A percentile compares a stretch with the other conserved stretches of the same genome.
phyloP scores from a whole-genome alignment of 2,888 invertebrate species.

The Rhingia campestris region DNA sequence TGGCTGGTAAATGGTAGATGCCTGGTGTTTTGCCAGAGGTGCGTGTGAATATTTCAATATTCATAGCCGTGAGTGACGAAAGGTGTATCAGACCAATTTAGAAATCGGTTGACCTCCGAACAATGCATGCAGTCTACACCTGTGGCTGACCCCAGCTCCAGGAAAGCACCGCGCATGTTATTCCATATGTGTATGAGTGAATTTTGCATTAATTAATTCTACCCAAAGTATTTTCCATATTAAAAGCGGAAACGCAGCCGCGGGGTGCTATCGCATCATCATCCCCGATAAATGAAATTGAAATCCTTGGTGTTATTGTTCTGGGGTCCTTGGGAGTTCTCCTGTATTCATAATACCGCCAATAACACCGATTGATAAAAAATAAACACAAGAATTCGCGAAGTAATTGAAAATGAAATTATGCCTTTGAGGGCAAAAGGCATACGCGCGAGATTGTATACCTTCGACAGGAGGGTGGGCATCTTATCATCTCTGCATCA shows the following conservation, averaged over 20 bases:
- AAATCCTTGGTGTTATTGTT: conserved; percentile 25
- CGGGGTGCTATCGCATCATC: conserved; percentile 32
- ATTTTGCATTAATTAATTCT: conserved; percentile 58
- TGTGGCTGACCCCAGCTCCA: conserved; percentile 49
- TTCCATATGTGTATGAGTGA: conserved; percentile 40
- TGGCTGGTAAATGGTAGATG: neutral
- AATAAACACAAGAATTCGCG: conserved; percentile 44
- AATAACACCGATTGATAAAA: conserved; percentile 67
- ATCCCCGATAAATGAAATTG: conserved; percentile 45
- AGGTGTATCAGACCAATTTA: conserved; percentile 62
- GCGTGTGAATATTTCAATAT: conserved; percentile 69
- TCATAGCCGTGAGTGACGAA: conserved; percentile 65
- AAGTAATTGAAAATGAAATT: conserved; percentile 73
- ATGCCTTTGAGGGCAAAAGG: conserved; percentile 53
- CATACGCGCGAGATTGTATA: neutral
- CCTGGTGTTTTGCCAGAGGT: conserved; percentile 17
- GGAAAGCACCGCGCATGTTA: conserved; percentile 21
- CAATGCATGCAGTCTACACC: conserved; percentile 56
- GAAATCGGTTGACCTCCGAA: conserved; percentile 69
- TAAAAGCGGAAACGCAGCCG: conserved; percentile 27
- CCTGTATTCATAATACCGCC: conserved; percentile 7
- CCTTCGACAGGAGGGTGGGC: conserved; percentile 12
- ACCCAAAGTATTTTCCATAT: conserved; percentile 20
- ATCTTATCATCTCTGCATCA: conserved; percentile 27
- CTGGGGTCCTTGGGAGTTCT: neutral